Evolutionary conservation across 2,888 invertebrate genomes (phyloP).

Genomic region (Apamea anceps): DNA sequence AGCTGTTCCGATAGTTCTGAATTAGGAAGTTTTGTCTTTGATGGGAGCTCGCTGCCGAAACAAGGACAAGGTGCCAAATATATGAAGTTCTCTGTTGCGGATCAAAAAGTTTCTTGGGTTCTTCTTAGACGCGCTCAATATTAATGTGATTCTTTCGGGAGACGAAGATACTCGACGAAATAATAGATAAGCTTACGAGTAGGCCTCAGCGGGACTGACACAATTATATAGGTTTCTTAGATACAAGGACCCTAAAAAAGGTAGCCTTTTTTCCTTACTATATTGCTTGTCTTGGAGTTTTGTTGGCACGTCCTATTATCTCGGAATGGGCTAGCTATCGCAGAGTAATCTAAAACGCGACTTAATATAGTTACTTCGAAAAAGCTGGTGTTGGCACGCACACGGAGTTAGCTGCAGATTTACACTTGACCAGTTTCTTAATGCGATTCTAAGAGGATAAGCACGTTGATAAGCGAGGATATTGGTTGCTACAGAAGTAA

Average conservation of each 20-base stretch:
- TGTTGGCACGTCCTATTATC: slow-evolving; percentile 54
- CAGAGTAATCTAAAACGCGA: slow-evolving; percentile 51
- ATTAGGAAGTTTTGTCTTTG: slow-evolving; percentile 63
- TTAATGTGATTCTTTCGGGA: slow-evolving; percentile 25
- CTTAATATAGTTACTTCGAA: slow-evolving; percentile 54
- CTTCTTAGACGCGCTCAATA: slow-evolving; percentile 27
- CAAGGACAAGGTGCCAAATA: slow-evolving; percentile 43
- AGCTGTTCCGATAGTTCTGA: slow-evolving; percentile 62
- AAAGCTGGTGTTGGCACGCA: slow-evolving; percentile 41
- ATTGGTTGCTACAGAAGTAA: slow-evolving; percentile 14
- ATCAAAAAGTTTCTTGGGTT: slow-evolving; percentile 31
- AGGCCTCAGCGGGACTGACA: slow-evolving; percentile 15
- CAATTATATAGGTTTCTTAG: slow-evolving; percentile 33
- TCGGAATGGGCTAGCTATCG: slow-evolving; percentile 45
- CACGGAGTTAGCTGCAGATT: slow-evolving; percentile 20
- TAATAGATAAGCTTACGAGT: slow-evolving; percentile 34
- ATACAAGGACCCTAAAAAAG: slow-evolving; percentile 33
- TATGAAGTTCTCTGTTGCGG: slow-evolving; percentile 26
- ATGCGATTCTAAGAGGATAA: slow-evolving; percentile 34
- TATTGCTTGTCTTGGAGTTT: slow-evolving; percentile 37
- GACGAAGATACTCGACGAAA: slow-evolving; percentile 24
- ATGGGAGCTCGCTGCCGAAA: slow-evolving; percentile 27
- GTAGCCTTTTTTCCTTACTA: slow-evolving; percentile 42
- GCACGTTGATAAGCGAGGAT: slow-evolving; percentile 34
- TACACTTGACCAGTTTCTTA: slow-evolving; percentile 37